Evolutionary conservation across 2,797 vertebrate species (phyloP).

Genomic region (Harpagifer antarcticus): DNA sequence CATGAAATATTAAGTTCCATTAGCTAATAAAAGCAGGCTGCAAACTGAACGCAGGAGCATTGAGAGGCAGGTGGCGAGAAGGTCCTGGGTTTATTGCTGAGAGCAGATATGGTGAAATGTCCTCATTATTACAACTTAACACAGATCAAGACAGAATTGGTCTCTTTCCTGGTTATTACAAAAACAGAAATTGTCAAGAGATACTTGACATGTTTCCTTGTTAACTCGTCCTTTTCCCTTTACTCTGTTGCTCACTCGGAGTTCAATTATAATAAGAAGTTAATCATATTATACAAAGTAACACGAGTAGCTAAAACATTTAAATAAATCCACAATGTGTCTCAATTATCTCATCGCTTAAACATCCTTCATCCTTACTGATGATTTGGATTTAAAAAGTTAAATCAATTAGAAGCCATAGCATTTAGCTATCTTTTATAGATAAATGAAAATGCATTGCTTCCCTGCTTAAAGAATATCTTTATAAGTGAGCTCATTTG

Average conservation of each 20-base stretch:
- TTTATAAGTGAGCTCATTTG: conserved; percentile 83
- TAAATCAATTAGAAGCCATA: conserved; percentile 16
- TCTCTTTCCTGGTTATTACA: conserved; percentile 15
- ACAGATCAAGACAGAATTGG: conserved; percentile 45
- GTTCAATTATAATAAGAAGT: not conserved
- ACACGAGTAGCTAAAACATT: not conserved
- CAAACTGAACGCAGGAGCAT: conserved; percentile 53
- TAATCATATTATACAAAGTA: not conserved
- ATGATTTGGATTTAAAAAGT: conserved; percentile 21
- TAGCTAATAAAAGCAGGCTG: conserved; percentile 83
- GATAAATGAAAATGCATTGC: not conserved
- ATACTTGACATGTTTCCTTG: conserved; percentile 1
- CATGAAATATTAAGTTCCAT: conserved; percentile 88
- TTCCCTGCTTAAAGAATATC: conserved; percentile 54
- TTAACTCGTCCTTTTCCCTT: not conserved
- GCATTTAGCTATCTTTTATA: conserved; percentile 11
- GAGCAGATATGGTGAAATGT: conserved; percentile 63
- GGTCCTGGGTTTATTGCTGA: conserved; percentile 64
- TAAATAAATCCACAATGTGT: not conserved
- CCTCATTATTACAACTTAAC: conserved; percentile 66
- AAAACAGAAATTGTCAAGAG: conserved; percentile 41
- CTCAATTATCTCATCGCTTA: not conserved
- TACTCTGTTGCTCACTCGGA: not conserved
- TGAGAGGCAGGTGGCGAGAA: conserved; percentile 71
- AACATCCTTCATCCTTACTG: not conserved